Evolutionary conservation across 2,797 vertebrate genomes (phyloP), one percentile per base, ranked within the genome.

Genomic region (Pagetopsis macropterus): DNA sequence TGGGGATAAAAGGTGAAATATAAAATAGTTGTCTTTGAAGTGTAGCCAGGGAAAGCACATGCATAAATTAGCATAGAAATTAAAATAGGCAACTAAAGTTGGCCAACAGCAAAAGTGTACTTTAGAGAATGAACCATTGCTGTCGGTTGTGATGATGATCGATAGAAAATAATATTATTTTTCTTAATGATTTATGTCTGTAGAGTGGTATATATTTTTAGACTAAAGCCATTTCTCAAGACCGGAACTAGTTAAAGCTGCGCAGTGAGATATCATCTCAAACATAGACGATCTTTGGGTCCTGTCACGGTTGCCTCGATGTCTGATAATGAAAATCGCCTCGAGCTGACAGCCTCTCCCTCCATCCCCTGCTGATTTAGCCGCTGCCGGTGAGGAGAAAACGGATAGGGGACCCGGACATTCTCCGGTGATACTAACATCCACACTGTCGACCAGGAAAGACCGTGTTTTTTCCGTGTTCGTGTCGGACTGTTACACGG

Each of bases 271-370:
- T 75, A 13, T 88, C 67, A 0, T 57, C 19, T 0, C 7, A 0
- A 0, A 0, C 0, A 11, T 2, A 46, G 3, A 61, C n/a, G 84
- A 85, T 85, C 89, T 87, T 43, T 23, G 81, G 3, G 10, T 3
- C 45, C n/a, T 44, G 87, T 83, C 84, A 71, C 1, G 78, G 50
- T 49, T 70, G 84, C 84, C 78, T 84, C 80, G 75, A 60, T 54
- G 41, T 77, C 71, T 89, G 75, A 64, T 41, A 21, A 0, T 58
- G 57, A 67, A 45, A 49, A 43, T 37, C 51, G 8, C 4, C 58
- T 19, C 37, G 37, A 4, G 27, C 17, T 44, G 73, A 51, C 74
- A 65, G 67, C 67, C 57, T 41, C 44, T 61, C 27, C 60, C 21
- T 17, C 31, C 57, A 19, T 73, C 70, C 78, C 52, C 62, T 1